Evolutionary conservation across 2,797 vertebrate species (phyloP).

Genomic region (Spheniscus humboldti): DNA sequence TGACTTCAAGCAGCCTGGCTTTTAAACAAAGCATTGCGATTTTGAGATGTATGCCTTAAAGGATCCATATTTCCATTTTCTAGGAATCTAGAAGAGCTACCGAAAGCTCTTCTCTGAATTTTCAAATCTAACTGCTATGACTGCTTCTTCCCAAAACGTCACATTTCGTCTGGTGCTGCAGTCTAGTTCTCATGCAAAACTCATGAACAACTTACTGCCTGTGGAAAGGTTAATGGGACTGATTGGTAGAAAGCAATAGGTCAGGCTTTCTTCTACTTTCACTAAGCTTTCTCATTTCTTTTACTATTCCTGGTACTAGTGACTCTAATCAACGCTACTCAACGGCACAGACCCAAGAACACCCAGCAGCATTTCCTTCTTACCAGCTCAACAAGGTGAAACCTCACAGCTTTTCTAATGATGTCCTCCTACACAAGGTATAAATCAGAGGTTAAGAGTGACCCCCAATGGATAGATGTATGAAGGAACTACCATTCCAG

Average conservation of each 20-base stretch:
- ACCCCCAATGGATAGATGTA: slow-evolving; percentile 34
- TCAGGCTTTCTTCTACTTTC: too few relatives aligned
- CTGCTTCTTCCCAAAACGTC: not conserved
- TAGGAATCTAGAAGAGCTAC: not conserved
- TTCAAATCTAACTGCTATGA: not conserved
- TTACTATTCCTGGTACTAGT: not conserved
- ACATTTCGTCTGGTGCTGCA: not conserved
- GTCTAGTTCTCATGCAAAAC: not conserved
- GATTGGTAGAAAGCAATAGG: not conserved
- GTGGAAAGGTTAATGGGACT: not conserved
- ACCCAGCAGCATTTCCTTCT: slow-evolving; percentile 22
- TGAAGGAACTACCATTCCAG: not conserved
- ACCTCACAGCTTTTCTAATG: slow-evolving; percentile 24
- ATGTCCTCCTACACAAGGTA: not conserved
- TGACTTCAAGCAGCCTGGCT: not conserved
- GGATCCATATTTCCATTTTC: not conserved
- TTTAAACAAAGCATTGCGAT: not conserved
- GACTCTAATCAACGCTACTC: not conserved
- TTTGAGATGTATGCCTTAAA: not conserved
- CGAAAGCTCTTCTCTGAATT: not conserved
- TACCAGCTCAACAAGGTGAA: slow-evolving; percentile 13
- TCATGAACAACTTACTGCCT: not conserved
- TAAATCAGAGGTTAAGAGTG: slow-evolving; percentile 18
- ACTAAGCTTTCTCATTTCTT: not conserved
- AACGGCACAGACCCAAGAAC: slow-evolving; percentile 22